Evolutionary conservation across 2,888 invertebrate species (phyloP).

Genomic region (Lamellibrachia columna): DNA sequence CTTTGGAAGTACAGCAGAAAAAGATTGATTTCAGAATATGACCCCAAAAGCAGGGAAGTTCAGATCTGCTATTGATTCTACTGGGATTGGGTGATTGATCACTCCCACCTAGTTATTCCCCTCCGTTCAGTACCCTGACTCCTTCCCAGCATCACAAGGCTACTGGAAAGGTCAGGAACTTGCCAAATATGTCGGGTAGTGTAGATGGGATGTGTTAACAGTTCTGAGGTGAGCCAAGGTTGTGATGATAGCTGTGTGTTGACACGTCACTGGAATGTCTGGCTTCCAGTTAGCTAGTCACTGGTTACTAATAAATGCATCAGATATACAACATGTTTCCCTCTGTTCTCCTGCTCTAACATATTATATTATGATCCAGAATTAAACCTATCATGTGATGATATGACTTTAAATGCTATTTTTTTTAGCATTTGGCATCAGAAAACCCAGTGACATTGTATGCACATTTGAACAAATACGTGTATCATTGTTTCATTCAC

Average conservation of each 20-base stretch:
- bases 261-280: not conserved
- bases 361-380: not conserved
- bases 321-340: not conserved
- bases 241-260: not conserved
- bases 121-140: not conserved
- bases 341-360: not conserved
- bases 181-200: not conserved
- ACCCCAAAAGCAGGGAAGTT: constrained; percentile 11
- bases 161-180: not conserved
- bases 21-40: not conserved
- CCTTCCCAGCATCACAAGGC: not conserved
- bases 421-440: not conserved
- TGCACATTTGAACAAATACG: not conserved
- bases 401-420: not conserved
- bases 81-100: not conserved
- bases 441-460: not conserved
- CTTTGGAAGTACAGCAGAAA: not conserved
- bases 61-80: not conserved
- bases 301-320: too few species aligned
- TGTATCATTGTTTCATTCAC: not conserved
- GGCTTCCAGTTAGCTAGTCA: too few species aligned
- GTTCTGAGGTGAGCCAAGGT: not conserved
- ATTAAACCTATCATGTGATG: not conserved
- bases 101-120: not conserved
- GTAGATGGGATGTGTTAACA: not conserved